These are phyloP conservation scores for Falco peregrinus DNA, from an alignment of 2,797 vertebrate genomes.

Conservation along the genomic window DNA sequence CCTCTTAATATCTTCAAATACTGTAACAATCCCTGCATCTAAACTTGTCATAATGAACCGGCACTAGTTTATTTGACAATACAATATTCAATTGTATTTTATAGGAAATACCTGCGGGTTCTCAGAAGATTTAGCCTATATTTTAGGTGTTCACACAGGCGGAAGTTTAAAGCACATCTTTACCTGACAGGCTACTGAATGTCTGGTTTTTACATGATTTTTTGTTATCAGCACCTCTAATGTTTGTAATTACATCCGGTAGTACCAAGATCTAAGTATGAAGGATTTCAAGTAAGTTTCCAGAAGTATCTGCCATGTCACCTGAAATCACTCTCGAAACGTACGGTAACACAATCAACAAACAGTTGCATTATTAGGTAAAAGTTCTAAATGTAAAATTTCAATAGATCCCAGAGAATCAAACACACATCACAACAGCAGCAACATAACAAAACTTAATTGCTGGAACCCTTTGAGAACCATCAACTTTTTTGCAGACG, in stretches of 20 bases:
- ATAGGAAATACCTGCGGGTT: neutral
- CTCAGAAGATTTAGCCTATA: neutral
- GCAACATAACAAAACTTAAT: fast-evolving
- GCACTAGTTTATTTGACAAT: neutral
- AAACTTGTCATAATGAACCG: neutral
- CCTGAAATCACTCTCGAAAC: neutral
- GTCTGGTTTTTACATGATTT: neutral
- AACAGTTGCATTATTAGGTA: neutral
- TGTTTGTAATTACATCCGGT: neutral
- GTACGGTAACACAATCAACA: neutral
- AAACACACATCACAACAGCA: neutral
- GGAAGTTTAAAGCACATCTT: neutral
- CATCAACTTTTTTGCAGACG: neutral
- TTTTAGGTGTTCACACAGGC: neutral
- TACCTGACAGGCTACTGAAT: neutral
- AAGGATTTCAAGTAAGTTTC: neutral
- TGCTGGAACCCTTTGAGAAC: neutral
- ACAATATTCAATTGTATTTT: neutral
- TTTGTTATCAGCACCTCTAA: neutral
- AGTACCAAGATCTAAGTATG: neutral
- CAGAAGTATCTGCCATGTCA: neutral
- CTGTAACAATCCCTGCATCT: neutral
- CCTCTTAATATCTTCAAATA: neutral
- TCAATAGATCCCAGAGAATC: neutral
- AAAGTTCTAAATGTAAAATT: neutral